These are phyloP conservation scores for Aphelocoma californica DNA, from an alignment of 2,797 vertebrate genomes.

Conservation along the genomic window DNA sequence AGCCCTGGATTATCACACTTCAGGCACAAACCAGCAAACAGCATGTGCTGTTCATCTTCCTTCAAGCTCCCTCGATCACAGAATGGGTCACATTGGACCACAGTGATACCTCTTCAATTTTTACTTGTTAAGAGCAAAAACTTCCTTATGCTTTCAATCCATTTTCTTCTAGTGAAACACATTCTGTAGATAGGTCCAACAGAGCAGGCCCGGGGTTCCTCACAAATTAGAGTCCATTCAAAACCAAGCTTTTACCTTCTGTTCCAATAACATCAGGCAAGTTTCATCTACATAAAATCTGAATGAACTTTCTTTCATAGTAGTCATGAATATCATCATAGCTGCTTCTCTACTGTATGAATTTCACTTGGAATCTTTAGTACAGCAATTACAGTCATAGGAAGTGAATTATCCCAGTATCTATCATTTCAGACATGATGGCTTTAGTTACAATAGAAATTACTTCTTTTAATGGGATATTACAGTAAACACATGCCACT, in stretches of 20 bases:
- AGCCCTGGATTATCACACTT: background rate
- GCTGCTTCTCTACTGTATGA: background rate
- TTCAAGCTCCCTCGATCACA: background rate
- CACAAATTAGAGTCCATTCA: background rate
- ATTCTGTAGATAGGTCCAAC: background rate
- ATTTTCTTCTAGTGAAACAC: constrained; percentile 7
- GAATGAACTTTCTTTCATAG: background rate
- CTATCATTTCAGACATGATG: constrained; percentile 18
- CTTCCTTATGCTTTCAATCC: constrained; percentile 1
- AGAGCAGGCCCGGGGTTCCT: background rate
- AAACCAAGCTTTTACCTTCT: background rate
- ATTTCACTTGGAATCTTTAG: constrained; percentile 39
- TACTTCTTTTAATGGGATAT: background rate
- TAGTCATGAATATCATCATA: constrained; percentile 3
- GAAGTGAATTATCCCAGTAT: constrained; percentile 48
- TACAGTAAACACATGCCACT: constrained; percentile 13
- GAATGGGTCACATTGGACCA: background rate
- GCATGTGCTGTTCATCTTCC: background rate
- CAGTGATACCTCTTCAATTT: background rate
- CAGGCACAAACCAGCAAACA: background rate
- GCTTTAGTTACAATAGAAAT: background rate
- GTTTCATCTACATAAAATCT: background rate
- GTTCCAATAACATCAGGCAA: background rate
- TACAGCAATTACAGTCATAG: constrained; percentile 33
- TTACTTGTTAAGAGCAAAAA: background rate